Evolutionary conservation across 2,888 invertebrate genomes (phyloP), one percentile per base, ranked within the genome.

Genomic region (Nesidiocoris tenuis): DNA sequence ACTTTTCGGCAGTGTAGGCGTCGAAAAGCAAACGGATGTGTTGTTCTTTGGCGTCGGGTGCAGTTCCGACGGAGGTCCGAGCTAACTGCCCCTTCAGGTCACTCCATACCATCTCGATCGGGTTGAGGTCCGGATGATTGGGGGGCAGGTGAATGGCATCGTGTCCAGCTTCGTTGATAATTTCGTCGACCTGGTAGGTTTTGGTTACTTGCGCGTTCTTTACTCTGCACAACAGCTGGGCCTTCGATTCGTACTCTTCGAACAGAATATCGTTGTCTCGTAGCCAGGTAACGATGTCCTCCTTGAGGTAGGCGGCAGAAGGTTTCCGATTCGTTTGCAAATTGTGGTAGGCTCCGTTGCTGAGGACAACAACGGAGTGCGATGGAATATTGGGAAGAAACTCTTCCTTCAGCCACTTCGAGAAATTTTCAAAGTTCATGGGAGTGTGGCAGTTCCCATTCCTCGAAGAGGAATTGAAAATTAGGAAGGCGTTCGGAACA

Each of bases 381-480:
- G 16, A 57, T 5, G 57, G 16, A 57, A 57, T n/a, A 18, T 57
- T 12, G 57, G 16, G 57, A 2, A 57, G 57, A 57, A 57, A 57
- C 57, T 5, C 2, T 57, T 57, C 57, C 2, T 57, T 57, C 57
- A 57, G 57, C 57, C 57, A 57, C 57, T 57, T 57, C 57, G 57
- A 57, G 57, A 57, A 57, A 57, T 57, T 57, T n/a, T 57, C 16
- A 57, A 57, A 57, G 57, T 57, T 12, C 57, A 57, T 57, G 18
- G 57, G 18, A n/a, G 57, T 57, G 57, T 2, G 57, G 57, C 18
- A 5, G 57, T n/a, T n/a, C n/a, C n/a, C n/a, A n/a, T n/a, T n/a
- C n/a, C n/a, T n/a, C 17, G 57, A 57, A 57, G 57, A 57, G 17
- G 57, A n/a, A n/a, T 57, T 57, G 57, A 57, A 57, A 57, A 57